Evolutionary conservation across 2,888 invertebrate species (phyloP).

Genomic region (Mantis religiosa): DNA sequence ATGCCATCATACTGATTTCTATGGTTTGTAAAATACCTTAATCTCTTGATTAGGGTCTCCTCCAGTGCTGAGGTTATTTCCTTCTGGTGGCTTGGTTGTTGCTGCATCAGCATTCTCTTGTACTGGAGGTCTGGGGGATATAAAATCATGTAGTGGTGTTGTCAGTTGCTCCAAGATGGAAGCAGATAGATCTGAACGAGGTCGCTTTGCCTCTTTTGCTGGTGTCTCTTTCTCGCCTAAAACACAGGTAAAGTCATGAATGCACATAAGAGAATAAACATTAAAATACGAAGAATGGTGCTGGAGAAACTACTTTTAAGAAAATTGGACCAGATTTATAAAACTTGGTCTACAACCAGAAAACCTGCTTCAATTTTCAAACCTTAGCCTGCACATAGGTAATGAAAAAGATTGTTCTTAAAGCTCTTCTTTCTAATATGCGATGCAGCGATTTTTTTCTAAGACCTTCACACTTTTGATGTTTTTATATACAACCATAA

Average conservation of each 20-base stretch:
- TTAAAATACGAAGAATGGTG: too few relatives aligned
- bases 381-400: too few relatives aligned
- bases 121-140: not conserved
- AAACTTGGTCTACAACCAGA: too few relatives aligned
- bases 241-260: not conserved
- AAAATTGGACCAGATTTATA: too few relatives aligned
- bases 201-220: slow-evolving; percentile 41
- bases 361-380: too few relatives aligned
- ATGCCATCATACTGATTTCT: too few relatives aligned
- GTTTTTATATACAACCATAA: too few relatives aligned
- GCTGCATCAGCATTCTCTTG: not conserved
- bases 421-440: too few relatives aligned
- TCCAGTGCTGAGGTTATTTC: slow-evolving; percentile 18
- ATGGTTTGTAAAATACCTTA: slow-evolving; percentile 5
- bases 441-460: too few relatives aligned
- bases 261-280: not conserved
- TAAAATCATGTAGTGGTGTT: slow-evolving; percentile 58
- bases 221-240: slow-evolving; percentile 29
- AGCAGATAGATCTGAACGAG: slow-evolving; percentile 64
- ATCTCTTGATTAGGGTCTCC: slow-evolving; percentile 23
- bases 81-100: slow-evolving; percentile 8
- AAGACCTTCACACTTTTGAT: too few relatives aligned
- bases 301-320: too few relatives aligned
- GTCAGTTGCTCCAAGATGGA: slow-evolving; percentile 71
- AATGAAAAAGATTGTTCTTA: too few relatives aligned